These are phyloP conservation scores for Fregetta grallaria DNA, from an alignment of 2,113 vertebrate species.

Conservation along the genomic window DNA sequence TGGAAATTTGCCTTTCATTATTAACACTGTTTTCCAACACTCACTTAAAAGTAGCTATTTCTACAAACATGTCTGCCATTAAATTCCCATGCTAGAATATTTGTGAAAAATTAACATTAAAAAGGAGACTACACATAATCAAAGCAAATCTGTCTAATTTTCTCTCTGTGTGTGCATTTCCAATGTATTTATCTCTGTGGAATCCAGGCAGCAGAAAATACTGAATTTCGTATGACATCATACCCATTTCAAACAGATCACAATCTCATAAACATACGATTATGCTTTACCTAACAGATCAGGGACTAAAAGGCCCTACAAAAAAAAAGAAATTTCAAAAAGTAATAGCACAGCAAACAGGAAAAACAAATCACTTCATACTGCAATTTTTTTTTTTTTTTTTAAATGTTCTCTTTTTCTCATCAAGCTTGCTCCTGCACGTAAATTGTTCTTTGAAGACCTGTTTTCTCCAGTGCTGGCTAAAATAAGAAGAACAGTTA, in stretches of 20 bases:
- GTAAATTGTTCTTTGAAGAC: constrained; percentile 54
- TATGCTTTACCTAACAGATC: constrained; percentile 8
- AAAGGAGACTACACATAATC: constrained; percentile 39
- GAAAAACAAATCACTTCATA: background rate
- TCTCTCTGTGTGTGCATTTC: background rate
- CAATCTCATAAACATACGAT: background rate
- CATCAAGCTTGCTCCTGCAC: background rate
- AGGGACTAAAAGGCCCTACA: background rate
- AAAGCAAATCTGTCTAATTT: constrained; percentile 31
- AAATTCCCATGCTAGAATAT: constrained; percentile 25
- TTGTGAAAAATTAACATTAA: constrained; percentile 51
- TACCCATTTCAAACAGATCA: constrained; percentile 11
- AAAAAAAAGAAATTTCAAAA: constrained; percentile 20
- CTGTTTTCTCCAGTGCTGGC: constrained; percentile 29
- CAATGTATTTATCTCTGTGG: background rate
- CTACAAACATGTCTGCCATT: background rate
- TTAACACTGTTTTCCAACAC: constrained; percentile 32
- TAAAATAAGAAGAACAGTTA: constrained; percentile 51
- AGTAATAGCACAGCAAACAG: background rate
- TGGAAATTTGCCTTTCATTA: constrained; percentile 46
- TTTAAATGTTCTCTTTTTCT: background rate
- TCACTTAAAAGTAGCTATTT: constrained; percentile 40
- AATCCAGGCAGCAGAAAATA: constrained; percentile 14
- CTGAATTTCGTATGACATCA: constrained; percentile 9
- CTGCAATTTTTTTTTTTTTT: background rate